These are phyloP conservation scores for Lophius piscatorius DNA, from an alignment of 2,113 vertebrate species.

Conservation along the genomic window DNA sequence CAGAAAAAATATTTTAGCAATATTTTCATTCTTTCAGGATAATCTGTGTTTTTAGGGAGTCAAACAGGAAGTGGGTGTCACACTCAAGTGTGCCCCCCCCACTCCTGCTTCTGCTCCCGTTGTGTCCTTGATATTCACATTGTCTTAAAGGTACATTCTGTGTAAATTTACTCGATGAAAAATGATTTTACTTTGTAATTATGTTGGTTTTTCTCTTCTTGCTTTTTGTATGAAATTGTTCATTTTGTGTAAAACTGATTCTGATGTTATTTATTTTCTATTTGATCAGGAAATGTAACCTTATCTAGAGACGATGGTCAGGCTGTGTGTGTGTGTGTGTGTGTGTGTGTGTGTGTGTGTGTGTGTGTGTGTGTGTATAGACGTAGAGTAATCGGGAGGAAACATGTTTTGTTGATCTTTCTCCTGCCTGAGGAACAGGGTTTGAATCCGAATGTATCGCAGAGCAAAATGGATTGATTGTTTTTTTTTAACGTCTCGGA, in stretches of 20 bases:
- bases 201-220: constrained; percentile 57
- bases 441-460: constrained; percentile 76
- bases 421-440: constrained; percentile 65
- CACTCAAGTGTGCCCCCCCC: constrained; percentile 49
- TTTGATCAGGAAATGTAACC: constrained; percentile 75
- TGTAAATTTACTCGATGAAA: constrained; percentile 72
- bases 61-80: constrained; percentile 49
- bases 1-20: constrained; percentile 74
- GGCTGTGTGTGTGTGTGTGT: constrained; percentile 55
- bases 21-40: constrained; percentile 82
- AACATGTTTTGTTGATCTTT: constrained; percentile 47
- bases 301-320: constrained; percentile 65
- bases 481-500: constrained; percentile 45
- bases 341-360: constrained; percentile 10
- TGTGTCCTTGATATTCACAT: constrained; percentile 73
- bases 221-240: constrained; percentile 77
- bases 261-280: constrained; percentile 76
- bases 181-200: constrained; percentile 69
- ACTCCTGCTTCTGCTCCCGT: constrained; percentile 67
- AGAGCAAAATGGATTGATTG: constrained; percentile 61
- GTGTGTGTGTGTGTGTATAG: constrained; percentile 31
- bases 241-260: constrained; percentile 73
- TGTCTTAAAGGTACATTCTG: constrained; percentile 74
- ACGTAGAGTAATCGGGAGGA: constrained; percentile 43
- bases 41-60: constrained; percentile 68